These are phyloP conservation scores for Willisornis vidua DNA, from an alignment of 2,113 vertebrate species.

Conservation along the genomic window DNA sequence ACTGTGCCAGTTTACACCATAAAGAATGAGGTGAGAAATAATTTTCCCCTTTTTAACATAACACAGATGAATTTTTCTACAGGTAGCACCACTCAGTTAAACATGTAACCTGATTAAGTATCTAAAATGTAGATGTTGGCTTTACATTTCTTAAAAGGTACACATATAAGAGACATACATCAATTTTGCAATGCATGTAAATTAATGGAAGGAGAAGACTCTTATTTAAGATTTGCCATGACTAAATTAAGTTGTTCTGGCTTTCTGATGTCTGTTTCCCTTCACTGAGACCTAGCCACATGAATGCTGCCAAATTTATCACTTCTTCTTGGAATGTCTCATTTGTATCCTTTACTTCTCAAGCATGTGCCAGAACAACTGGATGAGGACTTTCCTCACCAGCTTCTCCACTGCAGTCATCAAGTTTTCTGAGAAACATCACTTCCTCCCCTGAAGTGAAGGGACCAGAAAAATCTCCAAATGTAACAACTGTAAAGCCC, in stretches of 20 bases:
- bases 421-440: neutral
- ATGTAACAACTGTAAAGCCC: neutral
- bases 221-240: neutral
- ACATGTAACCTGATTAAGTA: neutral
- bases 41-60: neutral
- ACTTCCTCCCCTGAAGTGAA: neutral
- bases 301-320: neutral
- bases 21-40: neutral
- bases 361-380: neutral
- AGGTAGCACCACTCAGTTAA: neutral
- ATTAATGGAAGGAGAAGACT: neutral
- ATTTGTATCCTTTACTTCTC: conserved; percentile 7
- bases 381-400: neutral
- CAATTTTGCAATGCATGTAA: neutral
- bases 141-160: neutral
- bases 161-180: neutral
- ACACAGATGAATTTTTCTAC: neutral
- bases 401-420: neutral
- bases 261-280: neutral
- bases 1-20: neutral
- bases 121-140: neutral
- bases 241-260: neutral
- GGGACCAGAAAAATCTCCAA: neutral
- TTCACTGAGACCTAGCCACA: neutral
- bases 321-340: conserved; percentile 1